Evolutionary conservation across 1,140 invertebrate genomes (phyloP).

Genomic region (Piezodorus guildinii): DNA sequence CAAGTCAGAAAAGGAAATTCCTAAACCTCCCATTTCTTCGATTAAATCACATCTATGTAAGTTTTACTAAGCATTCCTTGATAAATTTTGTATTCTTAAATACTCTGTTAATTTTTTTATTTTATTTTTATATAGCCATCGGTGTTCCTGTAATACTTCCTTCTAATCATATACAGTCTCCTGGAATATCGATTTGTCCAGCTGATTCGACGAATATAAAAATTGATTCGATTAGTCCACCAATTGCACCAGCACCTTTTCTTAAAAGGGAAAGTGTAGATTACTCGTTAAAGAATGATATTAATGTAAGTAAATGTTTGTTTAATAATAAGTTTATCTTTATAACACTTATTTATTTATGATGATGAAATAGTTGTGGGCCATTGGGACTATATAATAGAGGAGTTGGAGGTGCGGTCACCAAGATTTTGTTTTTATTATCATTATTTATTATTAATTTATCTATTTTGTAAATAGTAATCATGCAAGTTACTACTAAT

Average conservation of each 20-base stretch:
- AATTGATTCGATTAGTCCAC: neutral
- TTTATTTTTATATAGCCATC: neutral
- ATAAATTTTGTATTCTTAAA: too few relatives aligned
- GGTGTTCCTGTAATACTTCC: conserved; percentile 2
- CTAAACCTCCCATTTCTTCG: neutral
- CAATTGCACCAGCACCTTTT: neutral
- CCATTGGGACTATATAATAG: too few relatives aligned
- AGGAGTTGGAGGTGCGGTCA: too few relatives aligned
- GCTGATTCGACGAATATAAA: conserved; percentile 4
- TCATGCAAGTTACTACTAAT: too few relatives aligned
- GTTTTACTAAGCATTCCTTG: neutral
- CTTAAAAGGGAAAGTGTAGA: neutral
- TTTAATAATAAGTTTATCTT: neutral
- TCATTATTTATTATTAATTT: too few relatives aligned
- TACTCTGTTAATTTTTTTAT: conserved; percentile 2
- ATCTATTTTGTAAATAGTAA: too few relatives aligned
- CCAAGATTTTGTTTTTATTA: too few relatives aligned
- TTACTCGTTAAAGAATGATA: neutral
- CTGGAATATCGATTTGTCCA: neutral
- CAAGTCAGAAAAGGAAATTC: neutral
- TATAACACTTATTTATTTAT: too few relatives aligned
- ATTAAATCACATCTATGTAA: neutral
- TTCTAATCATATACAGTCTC: conserved; percentile 2
- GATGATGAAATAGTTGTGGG: too few relatives aligned
- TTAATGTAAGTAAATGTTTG: neutral